phyloP scores from a whole-genome alignment of 2,888 invertebrate genomes.

The Sarcophaga caerulescens region DNA sequence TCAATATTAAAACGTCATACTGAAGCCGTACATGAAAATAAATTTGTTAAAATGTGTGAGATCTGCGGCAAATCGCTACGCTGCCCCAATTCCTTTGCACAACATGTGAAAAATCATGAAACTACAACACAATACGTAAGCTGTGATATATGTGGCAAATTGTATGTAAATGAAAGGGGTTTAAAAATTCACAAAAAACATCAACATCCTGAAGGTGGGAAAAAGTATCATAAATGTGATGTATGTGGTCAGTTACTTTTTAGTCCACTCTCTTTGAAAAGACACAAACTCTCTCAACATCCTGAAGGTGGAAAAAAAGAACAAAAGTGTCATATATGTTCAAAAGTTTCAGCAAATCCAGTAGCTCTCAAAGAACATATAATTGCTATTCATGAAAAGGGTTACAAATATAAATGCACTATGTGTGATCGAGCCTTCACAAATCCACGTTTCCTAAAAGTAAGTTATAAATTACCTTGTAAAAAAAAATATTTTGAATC shows the following conservation, averaged over 20 bases:
- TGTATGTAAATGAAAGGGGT: not conserved
- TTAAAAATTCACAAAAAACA: too few species aligned
- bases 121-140: constrained; percentile 73
- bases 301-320: constrained; percentile 75
- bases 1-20: constrained; percentile 70
- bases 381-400: constrained; percentile 76
- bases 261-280: constrained; percentile 76
- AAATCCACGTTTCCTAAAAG: constrained; percentile 77
- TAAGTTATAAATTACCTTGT: constrained; percentile 53
- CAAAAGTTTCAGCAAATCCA: constrained; percentile 75
- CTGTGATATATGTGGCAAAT: constrained; percentile 76
- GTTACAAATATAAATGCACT: constrained; percentile 76
- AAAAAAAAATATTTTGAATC: not conserved
- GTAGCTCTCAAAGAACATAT: constrained; percentile 76
- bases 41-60: constrained; percentile 78
- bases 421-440: constrained; percentile 80
- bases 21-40: constrained; percentile 76
- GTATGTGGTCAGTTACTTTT: constrained; percentile 75
- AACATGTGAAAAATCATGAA: constrained; percentile 77
- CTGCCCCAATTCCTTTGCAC: constrained; percentile 74
- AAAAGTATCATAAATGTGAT: constrained; percentile 69
- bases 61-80: constrained; percentile 78
- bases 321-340: constrained; percentile 75
- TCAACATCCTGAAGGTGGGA: too few species aligned
- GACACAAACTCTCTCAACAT: constrained; percentile 78